Conservation (phyloP, 2,888 invertebrate species). For the Trichogramma evanescens region DNA sequence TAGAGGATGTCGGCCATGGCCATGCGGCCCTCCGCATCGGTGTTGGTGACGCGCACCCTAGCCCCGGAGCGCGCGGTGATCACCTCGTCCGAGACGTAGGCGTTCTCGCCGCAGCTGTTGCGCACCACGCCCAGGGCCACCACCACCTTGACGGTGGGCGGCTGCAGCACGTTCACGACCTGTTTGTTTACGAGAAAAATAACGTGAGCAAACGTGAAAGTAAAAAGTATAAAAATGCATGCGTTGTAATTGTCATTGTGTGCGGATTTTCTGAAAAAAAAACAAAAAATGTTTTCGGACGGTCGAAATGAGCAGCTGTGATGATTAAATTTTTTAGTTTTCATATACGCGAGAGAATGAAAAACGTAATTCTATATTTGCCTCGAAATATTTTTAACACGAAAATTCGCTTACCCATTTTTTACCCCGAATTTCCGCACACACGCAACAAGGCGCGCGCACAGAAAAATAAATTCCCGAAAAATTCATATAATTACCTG, state of each 20-base stretch:
- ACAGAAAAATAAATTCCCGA: slow-evolving; percentile 14
- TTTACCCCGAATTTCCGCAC: not conserved
- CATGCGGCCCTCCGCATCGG: slow-evolving; percentile 88
- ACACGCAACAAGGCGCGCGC: too few species aligned
- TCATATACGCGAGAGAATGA: too few species aligned
- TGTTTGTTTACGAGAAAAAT: slow-evolving; percentile 29
- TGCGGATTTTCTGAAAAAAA: too few species aligned
- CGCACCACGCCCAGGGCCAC: slow-evolving; percentile 80
- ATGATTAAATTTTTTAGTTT: too few species aligned
- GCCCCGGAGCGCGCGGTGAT: slow-evolving; percentile 74
- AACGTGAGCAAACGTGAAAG: too few species aligned
- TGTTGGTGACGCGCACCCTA: slow-evolving; percentile 84
- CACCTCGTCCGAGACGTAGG: slow-evolving; percentile 86
- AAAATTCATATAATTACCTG: slow-evolving; percentile 59
- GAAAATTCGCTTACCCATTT: not conserved
- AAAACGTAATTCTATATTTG: too few species aligned
- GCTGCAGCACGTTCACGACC: slow-evolving; percentile 62
- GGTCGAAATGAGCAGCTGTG: too few species aligned
- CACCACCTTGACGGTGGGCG: slow-evolving; percentile 69
- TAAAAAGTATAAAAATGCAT: not conserved
- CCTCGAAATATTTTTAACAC: too few species aligned
- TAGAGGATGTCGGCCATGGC: slow-evolving; percentile 85
- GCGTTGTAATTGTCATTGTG: too few species aligned
- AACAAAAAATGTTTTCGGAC: not conserved
- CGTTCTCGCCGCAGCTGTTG: slow-evolving; percentile 82